Conservation (phyloP, 2,797 vertebrate species). For the Tinamus major region DNA sequence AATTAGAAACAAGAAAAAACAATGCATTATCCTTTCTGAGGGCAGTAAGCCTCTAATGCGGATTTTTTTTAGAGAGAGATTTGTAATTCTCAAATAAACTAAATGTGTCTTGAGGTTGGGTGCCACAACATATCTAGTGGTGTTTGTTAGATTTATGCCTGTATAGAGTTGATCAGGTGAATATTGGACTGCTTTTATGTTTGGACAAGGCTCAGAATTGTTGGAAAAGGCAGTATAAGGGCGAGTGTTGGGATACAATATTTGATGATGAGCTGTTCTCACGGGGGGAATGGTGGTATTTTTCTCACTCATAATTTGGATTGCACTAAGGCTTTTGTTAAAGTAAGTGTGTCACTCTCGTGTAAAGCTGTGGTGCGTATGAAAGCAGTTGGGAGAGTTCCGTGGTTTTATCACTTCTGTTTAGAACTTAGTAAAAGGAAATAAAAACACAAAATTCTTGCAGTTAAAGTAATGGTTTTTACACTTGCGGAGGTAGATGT, state of each 20-base stretch:
- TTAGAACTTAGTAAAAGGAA: constrained; percentile 42
- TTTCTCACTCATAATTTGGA: not conserved
- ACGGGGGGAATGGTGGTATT: not conserved
- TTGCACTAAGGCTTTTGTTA: constrained; percentile 28
- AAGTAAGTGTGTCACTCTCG: not conserved
- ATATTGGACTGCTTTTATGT: not conserved
- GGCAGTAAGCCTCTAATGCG: constrained; percentile 73
- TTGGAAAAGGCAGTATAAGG: constrained; percentile 2
- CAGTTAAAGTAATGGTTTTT: constrained; percentile 8
- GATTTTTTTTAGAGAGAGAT: constrained; percentile 16
- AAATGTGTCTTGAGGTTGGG: constrained; percentile 29
- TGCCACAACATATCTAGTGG: not conserved
- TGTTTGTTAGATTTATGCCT: constrained; percentile 12
- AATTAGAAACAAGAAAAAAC: constrained; percentile 85
- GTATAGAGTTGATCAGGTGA: not conserved
- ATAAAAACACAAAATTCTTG: constrained; percentile 5
- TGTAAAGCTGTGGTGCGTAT: constrained; percentile 37
- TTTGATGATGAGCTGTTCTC: constrained; percentile 1
- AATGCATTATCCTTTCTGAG: constrained; percentile 84
- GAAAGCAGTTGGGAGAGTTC: constrained; percentile 22
- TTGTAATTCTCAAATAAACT: constrained; percentile 62
- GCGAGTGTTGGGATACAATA: not conserved
- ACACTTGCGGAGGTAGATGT: not conserved
- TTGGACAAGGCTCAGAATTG: not conserved
- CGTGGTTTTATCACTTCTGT: constrained; percentile 28